These are phyloP conservation scores for Clamator glandarius DNA, from an alignment of 2,797 vertebrate genomes.

Conservation along the genomic window DNA sequence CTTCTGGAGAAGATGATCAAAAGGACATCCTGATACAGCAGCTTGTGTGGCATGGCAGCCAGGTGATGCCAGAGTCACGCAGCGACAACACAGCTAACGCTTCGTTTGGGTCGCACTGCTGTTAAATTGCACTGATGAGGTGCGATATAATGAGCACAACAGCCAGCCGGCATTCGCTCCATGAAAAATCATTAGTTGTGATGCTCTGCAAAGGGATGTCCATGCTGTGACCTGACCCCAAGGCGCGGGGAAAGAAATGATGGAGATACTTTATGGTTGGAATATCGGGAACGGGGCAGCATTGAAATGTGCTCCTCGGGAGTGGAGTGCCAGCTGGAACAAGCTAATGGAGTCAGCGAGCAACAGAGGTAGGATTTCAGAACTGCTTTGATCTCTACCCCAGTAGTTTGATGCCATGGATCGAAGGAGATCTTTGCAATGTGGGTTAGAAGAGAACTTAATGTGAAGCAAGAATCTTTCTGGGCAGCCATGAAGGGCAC, in stretches of 20 bases:
- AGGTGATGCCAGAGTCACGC: not conserved
- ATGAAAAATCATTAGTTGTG: not conserved
- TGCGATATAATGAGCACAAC: not conserved
- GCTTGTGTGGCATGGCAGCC: not conserved
- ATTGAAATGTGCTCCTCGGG: not conserved
- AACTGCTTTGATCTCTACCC: not conserved
- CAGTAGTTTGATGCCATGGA: not conserved
- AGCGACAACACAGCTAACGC: too few species aligned
- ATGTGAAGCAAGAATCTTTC: not conserved
- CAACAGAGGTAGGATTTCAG: conserved; percentile 8
- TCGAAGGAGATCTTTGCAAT: not conserved
- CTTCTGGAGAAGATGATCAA: not conserved
- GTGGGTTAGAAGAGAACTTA: not conserved
- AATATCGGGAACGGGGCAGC: not conserved
- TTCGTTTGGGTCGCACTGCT: not conserved
- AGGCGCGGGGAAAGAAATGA: not conserved
- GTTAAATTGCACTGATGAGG: not conserved
- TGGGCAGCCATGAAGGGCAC: not conserved
- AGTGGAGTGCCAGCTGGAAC: not conserved
- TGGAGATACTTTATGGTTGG: not conserved
- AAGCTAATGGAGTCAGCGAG: not conserved
- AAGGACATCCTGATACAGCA: not conserved
- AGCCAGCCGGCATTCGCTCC: not conserved
- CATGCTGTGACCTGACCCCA: not conserved
- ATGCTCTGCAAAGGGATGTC: not conserved